A percentile compares a stretch with the other conserved stretches of the same genome.
Evolutionary conservation across 2,797 vertebrate genomes (phyloP).

Genomic region (Holocentrus rufus): DNA sequence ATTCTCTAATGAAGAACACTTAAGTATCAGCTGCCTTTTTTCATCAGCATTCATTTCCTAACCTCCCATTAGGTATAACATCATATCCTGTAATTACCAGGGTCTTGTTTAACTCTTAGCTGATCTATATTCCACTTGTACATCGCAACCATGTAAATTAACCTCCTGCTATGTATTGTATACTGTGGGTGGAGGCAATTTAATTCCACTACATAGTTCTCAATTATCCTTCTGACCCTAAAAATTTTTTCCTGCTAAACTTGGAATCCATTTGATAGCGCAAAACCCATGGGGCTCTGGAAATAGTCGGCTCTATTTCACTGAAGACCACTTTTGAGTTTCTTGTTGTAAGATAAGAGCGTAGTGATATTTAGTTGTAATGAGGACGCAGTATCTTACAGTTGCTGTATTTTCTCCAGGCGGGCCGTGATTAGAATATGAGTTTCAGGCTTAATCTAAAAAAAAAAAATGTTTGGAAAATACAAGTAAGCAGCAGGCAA

Average conservation of each 20-base stretch:
- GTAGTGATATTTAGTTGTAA: not conserved
- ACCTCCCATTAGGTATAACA: slow-evolving; percentile 22
- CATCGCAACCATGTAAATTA: not conserved
- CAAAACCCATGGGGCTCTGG: not conserved
- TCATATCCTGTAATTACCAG: not conserved
- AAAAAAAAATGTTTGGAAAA: not conserved
- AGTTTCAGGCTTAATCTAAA: not conserved
- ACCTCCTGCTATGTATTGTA: slow-evolving; percentile 2
- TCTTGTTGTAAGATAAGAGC: not conserved
- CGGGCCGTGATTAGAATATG: not conserved
- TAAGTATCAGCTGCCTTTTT: not conserved
- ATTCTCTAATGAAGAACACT: not conserved
- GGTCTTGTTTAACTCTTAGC: not conserved
- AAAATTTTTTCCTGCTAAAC: not conserved
- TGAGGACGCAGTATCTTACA: not conserved
- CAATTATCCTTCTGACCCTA: slow-evolving; percentile 16
- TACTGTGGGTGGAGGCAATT: not conserved
- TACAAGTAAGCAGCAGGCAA: not conserved
- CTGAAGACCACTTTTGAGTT: not conserved
- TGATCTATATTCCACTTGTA: not conserved
- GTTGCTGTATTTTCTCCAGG: not conserved
- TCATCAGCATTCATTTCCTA: not conserved
- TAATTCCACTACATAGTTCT: not conserved
- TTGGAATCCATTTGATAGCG: not conserved
- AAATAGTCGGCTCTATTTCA: not conserved